These are phyloP conservation scores for Lumbricus terrestris DNA, from an alignment of 2,888 invertebrate genomes.

Conservation along the genomic window DNA sequence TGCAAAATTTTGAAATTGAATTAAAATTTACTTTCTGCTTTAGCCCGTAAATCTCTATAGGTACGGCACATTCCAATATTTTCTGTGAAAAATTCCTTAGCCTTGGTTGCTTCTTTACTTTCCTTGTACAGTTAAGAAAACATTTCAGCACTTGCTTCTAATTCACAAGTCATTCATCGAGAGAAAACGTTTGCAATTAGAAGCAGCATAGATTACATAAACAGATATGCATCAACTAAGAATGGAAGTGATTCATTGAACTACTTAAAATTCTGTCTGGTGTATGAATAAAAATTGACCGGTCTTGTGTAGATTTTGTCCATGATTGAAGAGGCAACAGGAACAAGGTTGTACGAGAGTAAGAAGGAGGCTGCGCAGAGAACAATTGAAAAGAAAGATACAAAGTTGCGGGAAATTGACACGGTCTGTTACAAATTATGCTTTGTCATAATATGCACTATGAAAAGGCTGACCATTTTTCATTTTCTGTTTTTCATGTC, in stretches of 20 bases:
- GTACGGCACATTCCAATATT: neutral
- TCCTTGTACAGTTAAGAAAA: neutral
- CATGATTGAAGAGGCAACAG: constrained; percentile 98
- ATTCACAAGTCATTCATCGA: neutral
- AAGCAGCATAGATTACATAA: neutral
- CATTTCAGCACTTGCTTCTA: neutral
- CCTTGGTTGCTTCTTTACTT: neutral
- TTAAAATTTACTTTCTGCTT: neutral
- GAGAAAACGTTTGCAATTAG: neutral
- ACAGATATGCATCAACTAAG: too few species aligned
- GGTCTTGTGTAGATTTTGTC: constrained; percentile 53
- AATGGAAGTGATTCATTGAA: too few species aligned
- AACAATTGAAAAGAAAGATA: constrained; percentile 88
- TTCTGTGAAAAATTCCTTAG: neutral
- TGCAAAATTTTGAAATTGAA: neutral
- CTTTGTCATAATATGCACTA: neutral
- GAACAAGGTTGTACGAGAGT: constrained; percentile 91
- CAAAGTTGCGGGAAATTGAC: constrained; percentile 81
- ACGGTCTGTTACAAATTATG: constrained; percentile 63
- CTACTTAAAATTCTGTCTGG: neutral
- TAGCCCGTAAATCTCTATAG: neutral
- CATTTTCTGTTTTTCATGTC: neutral
- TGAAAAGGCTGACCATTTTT: neutral
- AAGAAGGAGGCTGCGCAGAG: constrained; percentile 84
- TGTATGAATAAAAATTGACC: neutral